A percentile compares a stretch with the other conserved stretches of the same genome.
These are phyloP conservation scores for Phytoseiulus persimilis DNA, from an alignment of 2,888 invertebrate species.

Conservation along the genomic window DNA sequence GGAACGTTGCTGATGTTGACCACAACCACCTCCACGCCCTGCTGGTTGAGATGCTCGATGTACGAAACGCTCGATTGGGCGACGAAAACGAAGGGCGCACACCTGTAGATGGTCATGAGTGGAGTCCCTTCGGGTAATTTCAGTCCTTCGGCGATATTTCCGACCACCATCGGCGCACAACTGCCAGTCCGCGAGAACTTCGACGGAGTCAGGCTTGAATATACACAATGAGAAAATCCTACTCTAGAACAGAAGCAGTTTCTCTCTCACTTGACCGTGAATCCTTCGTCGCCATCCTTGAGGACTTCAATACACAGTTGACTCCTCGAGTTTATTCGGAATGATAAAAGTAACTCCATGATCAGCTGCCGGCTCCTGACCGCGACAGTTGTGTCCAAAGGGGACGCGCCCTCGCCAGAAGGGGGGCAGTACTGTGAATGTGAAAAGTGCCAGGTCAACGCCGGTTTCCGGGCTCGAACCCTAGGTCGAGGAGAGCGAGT, in stretches of 20 bases:
- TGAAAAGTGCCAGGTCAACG: background rate
- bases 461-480: too few relatives aligned
- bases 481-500: too few relatives aligned
- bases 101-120: background rate
- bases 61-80: background rate
- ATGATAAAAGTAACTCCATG: conserved; percentile 24
- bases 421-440: conserved; percentile 8
- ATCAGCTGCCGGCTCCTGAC: conserved; percentile 17
- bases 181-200: too few relatives aligned
- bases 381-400: conserved; percentile 11
- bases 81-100: conserved; percentile 22
- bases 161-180: too few relatives aligned
- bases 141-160: background rate
- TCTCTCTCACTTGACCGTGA: background rate
- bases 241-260: too few relatives aligned
- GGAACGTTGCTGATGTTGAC: conserved; percentile 26
- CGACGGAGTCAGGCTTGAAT: too few relatives aligned
- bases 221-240: background rate
- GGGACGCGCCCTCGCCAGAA: conserved; percentile 13
- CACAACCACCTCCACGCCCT: background rate
- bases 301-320: conserved; percentile 12
- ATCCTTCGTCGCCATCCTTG: background rate
- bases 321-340: background rate
- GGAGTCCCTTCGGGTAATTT: background rate
- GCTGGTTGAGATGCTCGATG: background rate